Percentiles rank a stretch among this genome's conserved stretches.
These are phyloP conservation scores for Noctua comes DNA, from an alignment of 2,888 invertebrate genomes.

Conservation along the genomic window DNA sequence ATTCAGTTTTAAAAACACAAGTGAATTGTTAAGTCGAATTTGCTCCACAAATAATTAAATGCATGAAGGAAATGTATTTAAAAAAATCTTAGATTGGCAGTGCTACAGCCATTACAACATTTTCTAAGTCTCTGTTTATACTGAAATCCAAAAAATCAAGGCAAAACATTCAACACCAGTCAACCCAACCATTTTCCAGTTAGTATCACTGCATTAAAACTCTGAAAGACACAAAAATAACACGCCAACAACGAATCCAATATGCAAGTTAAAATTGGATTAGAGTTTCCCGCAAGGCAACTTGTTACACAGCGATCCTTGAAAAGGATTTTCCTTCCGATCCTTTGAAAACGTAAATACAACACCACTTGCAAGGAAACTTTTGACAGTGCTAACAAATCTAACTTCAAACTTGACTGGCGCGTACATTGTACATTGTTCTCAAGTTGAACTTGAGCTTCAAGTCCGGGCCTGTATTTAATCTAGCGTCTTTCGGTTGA, in stretches of 20 bases:
- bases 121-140: neutral
- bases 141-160: neutral
- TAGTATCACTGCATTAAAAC: slow-evolving; percentile 28
- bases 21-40: no score
- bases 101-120: neutral
- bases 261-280: slow-evolving; percentile 51
- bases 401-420: slow-evolving; percentile 55
- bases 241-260: slow-evolving; percentile 37
- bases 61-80: neutral
- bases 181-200: neutral
- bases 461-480: slow-evolving; percentile 58
- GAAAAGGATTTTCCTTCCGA: slow-evolving; percentile 47
- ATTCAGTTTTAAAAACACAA: no score
- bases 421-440: slow-evolving; percentile 47
- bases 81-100: neutral
- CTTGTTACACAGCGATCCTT: slow-evolving; percentile 50
- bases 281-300: slow-evolving; percentile 54
- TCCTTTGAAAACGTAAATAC: slow-evolving; percentile 53
- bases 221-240: slow-evolving; percentile 32
- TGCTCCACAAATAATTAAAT: no score
- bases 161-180: neutral
- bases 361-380: slow-evolving; percentile 55
- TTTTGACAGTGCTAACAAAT: slow-evolving; percentile 58
- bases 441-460: slow-evolving; percentile 35
- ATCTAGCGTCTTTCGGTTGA: slow-evolving; percentile 47